Base-by-base conservation (phyloP, 2,113 vertebrate genomes). In the Lagenorhynchus albirostris region DNA sequence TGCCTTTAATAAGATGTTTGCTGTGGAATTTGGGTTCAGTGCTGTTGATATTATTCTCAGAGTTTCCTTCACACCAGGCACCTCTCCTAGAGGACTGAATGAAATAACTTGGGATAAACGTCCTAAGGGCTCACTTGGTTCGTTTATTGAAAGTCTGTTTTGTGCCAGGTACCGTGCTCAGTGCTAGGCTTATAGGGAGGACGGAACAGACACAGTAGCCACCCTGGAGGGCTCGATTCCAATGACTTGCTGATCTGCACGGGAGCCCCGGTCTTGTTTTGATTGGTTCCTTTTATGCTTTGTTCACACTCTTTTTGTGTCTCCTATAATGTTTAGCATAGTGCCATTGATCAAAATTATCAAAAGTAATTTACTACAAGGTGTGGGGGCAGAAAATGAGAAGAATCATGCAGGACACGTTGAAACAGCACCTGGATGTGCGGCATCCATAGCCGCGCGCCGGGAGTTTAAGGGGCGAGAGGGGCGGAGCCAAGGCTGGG, bases 391-490 rank as follows among this genome's bases (percentile, higher is more conserved):
- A 71, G 29, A 62, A 63, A 36, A 74, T 15, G 36, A 76, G 12
- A 50, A 15, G 33, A 50, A 80, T 3, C 23, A 21, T 0, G 23
- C 8, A 2, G 8, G 3, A 26, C 23, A 9, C 1, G 2, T 0
- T 1, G 6, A 21, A 25, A 60, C 38, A 50, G 3, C 6, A 9
- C 7, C 6, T 14, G 20, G 0, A 2, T 0, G 11, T 23, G 3
- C 38, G 0, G 1, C 1, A 5, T 62, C 8, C 17, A 4, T 15
- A 2, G 29, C 5, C 0, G 62, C 15, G 2, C 25, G 0, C 25
- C 9, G 26, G 15, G 71, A 90, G 96, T 73, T 87, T 92, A 85
- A 7, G 1, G 8, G 1, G 2, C 13, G 0, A 1, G 6, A 1
- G 23, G 8, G 76, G 91, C 33, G 84, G 91, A 26, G 47, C 50